These are phyloP conservation scores for Ricordea florida DNA, from an alignment of 92 coral and sea anemone genomes.

Conservation along the genomic window DNA sequence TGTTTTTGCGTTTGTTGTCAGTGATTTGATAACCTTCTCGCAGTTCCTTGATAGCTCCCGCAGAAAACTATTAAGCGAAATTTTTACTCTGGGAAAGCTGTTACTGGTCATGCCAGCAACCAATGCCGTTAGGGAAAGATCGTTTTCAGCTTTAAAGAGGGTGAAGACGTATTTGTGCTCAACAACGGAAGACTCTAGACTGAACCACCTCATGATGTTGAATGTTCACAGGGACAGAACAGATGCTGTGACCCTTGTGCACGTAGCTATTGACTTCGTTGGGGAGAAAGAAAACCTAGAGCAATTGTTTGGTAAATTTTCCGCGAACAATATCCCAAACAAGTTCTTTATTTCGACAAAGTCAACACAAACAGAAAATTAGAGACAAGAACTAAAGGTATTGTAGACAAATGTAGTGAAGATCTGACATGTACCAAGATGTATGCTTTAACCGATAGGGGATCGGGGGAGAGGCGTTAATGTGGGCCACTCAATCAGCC, in stretches of 20 bases:
- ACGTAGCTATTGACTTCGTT: slow-evolving; percentile 22
- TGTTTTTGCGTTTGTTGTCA: neutral
- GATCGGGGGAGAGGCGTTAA: no score
- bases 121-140: slow-evolving; percentile 45
- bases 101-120: slow-evolving; percentile 31
- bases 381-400: no score
- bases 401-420: no score
- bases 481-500: no score
- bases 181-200: slow-evolving; percentile 24
- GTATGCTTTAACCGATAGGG: no score
- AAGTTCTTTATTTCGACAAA: no score
- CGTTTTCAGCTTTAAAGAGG: slow-evolving; percentile 52
- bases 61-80: neutral
- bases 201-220: slow-evolving; percentile 54
- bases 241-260: slow-evolving; percentile 7
- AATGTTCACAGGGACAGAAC: slow-evolving; percentile 57
- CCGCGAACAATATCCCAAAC: no score
- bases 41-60: neutral
- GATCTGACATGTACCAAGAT: no score
- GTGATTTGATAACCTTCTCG: neutral
- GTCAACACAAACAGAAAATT: no score
- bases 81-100: slow-evolving; percentile 25
- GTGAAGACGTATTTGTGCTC: slow-evolving; percentile 48
- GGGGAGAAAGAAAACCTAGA: no score
- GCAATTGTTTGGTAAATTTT: no score